Percentiles rank a stretch among this genome's conserved stretches.
These are phyloP conservation scores for Rhagium mordax DNA, from an alignment of 2,888 invertebrate species.

Conservation along the genomic window DNA sequence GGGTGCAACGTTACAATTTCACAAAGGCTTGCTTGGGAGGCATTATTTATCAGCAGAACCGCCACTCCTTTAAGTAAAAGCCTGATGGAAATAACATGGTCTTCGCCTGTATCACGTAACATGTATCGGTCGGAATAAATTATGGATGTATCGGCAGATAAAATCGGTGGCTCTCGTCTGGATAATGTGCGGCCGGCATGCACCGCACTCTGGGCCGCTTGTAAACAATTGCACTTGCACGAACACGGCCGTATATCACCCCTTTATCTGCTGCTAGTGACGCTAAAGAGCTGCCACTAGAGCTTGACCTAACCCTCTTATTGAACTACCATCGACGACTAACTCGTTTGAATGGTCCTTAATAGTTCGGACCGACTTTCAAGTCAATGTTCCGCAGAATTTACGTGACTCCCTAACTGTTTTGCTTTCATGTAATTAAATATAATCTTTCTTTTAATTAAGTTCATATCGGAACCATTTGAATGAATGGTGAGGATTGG, in stretches of 20 bases:
- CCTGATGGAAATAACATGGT: constrained; percentile 33
- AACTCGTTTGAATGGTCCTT: constrained; percentile 42
- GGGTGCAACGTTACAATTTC: constrained; percentile 17
- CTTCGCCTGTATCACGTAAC: constrained; percentile 50
- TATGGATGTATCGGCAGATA: constrained; percentile 49
- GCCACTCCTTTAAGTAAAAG: constrained; percentile 43
- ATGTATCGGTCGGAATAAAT: constrained; percentile 53
- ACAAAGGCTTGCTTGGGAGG: constrained; percentile 39
- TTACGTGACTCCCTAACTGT: neutral
- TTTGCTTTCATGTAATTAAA: neutral
- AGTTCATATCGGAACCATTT: no score
- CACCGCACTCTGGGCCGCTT: constrained; percentile 41
- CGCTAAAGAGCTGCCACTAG: constrained; percentile 49
- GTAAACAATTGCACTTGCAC: constrained; percentile 54
- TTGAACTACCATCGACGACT: constrained; percentile 53
- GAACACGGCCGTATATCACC: constrained; percentile 52
- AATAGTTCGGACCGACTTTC: neutral
- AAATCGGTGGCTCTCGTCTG: constrained; percentile 47
- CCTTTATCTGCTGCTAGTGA: constrained; percentile 51
- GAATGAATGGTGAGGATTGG: no score
- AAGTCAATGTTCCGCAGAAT: neutral
- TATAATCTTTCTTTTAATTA: no score
- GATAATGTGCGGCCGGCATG: constrained; percentile 52
- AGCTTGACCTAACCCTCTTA: constrained; percentile 51
- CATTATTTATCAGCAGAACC: constrained; percentile 42